phyloP scores from a whole-genome alignment of 1,140 invertebrate genomes.

The Caenorhabditis inopinata region DNA sequence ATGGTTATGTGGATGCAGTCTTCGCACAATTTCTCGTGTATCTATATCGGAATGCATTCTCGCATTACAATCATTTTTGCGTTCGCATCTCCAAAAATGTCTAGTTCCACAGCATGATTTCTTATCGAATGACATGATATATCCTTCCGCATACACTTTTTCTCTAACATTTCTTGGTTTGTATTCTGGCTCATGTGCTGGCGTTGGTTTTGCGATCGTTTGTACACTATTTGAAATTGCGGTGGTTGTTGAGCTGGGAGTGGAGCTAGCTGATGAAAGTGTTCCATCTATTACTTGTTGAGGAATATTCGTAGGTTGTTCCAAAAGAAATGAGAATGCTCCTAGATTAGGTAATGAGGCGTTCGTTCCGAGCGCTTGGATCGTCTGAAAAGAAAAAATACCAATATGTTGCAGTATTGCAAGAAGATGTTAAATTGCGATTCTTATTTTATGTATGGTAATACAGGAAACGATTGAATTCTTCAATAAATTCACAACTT shows the following conservation, averaged over 20 bases:
- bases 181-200: not conserved
- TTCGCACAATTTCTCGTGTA: conserved; percentile 1
- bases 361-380: not conserved
- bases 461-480: no score
- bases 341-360: not conserved
- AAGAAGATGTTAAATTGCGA: no score
- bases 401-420: no score
- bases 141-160: conserved; percentile 15
- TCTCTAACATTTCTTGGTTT: conserved; percentile 24
- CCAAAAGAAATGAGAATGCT: not conserved
- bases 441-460: no score
- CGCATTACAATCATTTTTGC: conserved; percentile 8
- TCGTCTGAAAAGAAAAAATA: not conserved
- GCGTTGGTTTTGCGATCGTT: not conserved
- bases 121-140: conserved; percentile 11
- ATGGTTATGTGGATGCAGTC: conserved; percentile 3
- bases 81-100: conserved; percentile 17
- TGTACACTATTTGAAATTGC: not conserved
- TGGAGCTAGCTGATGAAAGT: not conserved
- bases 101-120: conserved; percentile 18
- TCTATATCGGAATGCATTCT: conserved; percentile 19
- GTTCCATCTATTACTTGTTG: not conserved
- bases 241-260: not conserved
- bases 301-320: not conserved
- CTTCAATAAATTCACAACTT: no score